Evolutionary conservation across 2,888 invertebrate genomes (phyloP).

Genomic region (Metellina segmentata): DNA sequence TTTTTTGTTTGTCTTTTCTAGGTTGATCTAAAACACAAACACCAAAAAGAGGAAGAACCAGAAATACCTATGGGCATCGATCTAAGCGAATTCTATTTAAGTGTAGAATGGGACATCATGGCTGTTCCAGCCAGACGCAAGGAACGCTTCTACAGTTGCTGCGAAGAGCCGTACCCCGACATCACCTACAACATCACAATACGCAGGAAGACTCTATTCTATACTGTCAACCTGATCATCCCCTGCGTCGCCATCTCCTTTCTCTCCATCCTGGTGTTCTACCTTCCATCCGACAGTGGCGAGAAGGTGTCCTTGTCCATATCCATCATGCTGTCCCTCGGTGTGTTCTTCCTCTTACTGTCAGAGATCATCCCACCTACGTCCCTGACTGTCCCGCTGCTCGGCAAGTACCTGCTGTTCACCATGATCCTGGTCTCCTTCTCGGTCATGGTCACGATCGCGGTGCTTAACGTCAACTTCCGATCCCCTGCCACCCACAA

Average conservation of each 20-base stretch:
- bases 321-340: conserved; percentile 98
- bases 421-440: conserved; percentile 97
- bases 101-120: conserved; percentile 84
- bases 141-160: conserved; percentile 78
- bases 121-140: conserved; percentile 79
- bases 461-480: conserved; percentile 96
- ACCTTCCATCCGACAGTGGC: conserved; percentile 97
- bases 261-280: conserved; percentile 96
- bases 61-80: conserved; percentile 81
- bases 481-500: conserved; percentile 89
- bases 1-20: conserved; percentile 1
- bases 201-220: conserved; percentile 97
- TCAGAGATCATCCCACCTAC: conserved; percentile 99
- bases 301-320: conserved; percentile 99
- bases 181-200: conserved; percentile 99
- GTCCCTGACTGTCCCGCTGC: conserved; percentile 94
- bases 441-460: conserved; percentile 94
- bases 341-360: conserved; percentile 98
- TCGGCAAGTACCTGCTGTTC: conserved; percentile 97
- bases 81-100: conserved; percentile 82
- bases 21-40: conserved; percentile 78
- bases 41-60: conserved; percentile 72
- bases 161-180: conserved; percentile 92
- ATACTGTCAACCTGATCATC: conserved; percentile 96
- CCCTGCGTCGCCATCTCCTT: conserved; percentile 98